Percentiles rank a stretch among this genome's conserved stretches.
These are phyloP conservation scores for Naja naja DNA, from an alignment of 2,113 vertebrate genomes.

Conservation along the genomic window DNA sequence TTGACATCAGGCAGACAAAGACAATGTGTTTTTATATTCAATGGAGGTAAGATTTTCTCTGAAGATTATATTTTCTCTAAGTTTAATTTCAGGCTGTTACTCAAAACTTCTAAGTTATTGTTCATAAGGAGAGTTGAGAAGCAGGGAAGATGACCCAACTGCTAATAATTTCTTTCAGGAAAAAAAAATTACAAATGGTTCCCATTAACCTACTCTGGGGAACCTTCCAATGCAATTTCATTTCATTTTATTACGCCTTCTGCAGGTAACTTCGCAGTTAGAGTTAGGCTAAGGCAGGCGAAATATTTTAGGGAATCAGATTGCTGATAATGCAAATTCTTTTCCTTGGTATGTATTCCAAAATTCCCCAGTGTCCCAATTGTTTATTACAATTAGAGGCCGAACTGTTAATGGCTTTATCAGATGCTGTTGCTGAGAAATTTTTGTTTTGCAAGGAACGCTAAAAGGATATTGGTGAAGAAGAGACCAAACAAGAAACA, in stretches of 20 bases:
- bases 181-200: constrained; percentile 45
- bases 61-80: constrained; percentile 56
- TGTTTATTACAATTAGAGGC: constrained; percentile 40
- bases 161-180: constrained; percentile 52
- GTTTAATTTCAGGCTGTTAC: constrained; percentile 65
- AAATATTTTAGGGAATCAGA: constrained; percentile 37
- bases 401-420: constrained; percentile 40
- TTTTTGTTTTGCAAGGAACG: constrained; percentile 25
- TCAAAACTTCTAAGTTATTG: constrained; percentile 52
- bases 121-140: constrained; percentile 34
- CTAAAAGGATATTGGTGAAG: constrained; percentile 11
- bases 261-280: constrained; percentile 26
- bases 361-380: constrained; percentile 32
- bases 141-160: constrained; percentile 6
- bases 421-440: constrained; percentile 17
- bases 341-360: background rate
- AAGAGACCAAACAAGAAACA: background rate
- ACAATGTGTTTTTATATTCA: constrained; percentile 59
- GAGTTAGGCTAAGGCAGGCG: constrained; percentile 33
- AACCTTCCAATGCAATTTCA: constrained; percentile 53
- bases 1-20: constrained; percentile 50
- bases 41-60: constrained; percentile 61
- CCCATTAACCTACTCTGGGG: constrained; percentile 29
- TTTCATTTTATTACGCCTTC: constrained; percentile 51
- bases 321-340: constrained; percentile 52